These are phyloP conservation scores for Synergus japonicus DNA, from an alignment of 2,888 invertebrate genomes.

Conservation along the genomic window DNA sequence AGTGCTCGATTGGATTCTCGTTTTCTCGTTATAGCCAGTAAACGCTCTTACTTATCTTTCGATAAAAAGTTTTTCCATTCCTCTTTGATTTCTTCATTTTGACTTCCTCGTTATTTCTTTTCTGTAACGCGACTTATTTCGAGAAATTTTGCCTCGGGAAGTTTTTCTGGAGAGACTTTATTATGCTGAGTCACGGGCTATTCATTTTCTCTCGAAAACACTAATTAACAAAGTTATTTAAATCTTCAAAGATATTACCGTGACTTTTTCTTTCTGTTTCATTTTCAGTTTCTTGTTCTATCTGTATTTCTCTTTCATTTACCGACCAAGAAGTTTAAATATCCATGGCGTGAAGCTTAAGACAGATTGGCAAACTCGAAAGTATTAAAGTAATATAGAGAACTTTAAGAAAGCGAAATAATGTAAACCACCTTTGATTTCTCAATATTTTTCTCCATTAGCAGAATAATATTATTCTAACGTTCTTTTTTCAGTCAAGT, in stretches of 20 bases:
- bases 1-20: neutral
- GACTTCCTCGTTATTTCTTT: neutral
- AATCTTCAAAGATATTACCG: neutral
- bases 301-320: neutral
- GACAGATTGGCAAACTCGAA: neutral
- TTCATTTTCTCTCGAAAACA: neutral
- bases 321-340: neutral
- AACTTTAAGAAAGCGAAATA: neutral
- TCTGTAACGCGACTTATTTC: constrained; percentile 2
- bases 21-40: neutral
- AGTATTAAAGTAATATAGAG: neutral
- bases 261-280: neutral
- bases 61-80: neutral
- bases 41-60: neutral
- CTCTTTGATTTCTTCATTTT: neutral
- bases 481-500: no score
- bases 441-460: neutral
- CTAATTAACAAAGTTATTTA: neutral
- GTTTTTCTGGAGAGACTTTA: neutral
- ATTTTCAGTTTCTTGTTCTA: neutral
- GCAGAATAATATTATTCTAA: no score
- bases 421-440: neutral
- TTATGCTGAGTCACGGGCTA: neutral
- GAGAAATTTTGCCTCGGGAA: neutral
- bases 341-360: neutral